Conservation (phyloP, 2,113 vertebrate genomes). For the Bubo bubo region DNA sequence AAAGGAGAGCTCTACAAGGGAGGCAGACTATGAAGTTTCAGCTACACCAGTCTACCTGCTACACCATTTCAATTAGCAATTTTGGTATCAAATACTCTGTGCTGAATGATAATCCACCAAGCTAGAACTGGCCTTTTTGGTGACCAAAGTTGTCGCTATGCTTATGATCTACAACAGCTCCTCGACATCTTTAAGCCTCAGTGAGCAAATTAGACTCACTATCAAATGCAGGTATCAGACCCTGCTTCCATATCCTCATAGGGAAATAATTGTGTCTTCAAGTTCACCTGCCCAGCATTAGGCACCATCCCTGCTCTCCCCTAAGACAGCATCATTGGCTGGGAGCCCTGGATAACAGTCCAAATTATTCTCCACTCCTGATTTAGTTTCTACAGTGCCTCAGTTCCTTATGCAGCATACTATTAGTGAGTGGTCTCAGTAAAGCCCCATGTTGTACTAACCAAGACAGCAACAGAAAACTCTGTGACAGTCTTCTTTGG, state of each 20-base stretch:
- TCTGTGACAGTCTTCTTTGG: neutral
- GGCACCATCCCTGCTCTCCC: neutral
- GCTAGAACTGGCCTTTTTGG: neutral
- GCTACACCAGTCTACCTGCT: neutral
- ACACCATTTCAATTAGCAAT: neutral
- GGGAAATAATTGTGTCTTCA: neutral
- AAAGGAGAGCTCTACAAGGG: neutral
- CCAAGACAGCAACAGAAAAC: neutral
- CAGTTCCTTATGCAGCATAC: neutral
- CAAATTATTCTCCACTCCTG: neutral
- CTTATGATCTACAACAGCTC: neutral
- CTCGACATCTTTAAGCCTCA: neutral
- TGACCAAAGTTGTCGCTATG: neutral
- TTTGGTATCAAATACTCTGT: neutral
- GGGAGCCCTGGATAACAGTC: neutral
- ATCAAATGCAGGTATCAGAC: neutral
- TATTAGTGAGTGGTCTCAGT: neutral
- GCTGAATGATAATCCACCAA: neutral
- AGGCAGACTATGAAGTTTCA: neutral
- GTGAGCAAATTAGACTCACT: neutral
- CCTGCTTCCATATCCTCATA: neutral
- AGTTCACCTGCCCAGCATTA: neutral
- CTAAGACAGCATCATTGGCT: fast-evolving
- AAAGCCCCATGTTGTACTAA: neutral
- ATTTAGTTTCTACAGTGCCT: neutral